Percentiles rank a stretch among this genome's conserved stretches.
phyloP scores from a whole-genome alignment of 2,113 vertebrate species.

The Corythaixoides concolor region DNA sequence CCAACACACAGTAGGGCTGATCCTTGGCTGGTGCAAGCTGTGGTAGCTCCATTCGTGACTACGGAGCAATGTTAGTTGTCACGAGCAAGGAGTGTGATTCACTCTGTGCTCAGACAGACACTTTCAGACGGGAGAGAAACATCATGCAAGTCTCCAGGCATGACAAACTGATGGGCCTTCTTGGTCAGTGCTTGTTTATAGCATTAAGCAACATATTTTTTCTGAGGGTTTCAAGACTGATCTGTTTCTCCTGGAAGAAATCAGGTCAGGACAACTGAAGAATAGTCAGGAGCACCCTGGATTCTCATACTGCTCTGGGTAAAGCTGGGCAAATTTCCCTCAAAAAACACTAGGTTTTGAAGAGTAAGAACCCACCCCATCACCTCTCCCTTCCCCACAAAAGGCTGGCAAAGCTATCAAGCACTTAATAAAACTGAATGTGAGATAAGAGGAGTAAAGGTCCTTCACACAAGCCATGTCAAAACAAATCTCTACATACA shows the following conservation, averaged over 20 bases:
- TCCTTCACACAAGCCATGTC: conserved; percentile 23
- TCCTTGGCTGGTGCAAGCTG: background rate
- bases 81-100: background rate
- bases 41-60: background rate
- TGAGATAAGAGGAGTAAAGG: conserved; percentile 42
- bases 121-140: background rate
- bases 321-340: background rate
- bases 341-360: conserved; percentile 1
- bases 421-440: conserved; percentile 22
- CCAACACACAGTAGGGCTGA: background rate
- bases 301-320: conserved; percentile 4
- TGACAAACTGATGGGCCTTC: background rate
- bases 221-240: background rate
- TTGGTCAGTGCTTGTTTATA: background rate
- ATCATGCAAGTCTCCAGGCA: background rate
- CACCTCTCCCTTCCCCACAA: background rate
- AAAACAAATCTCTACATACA: conserved; percentile 33
- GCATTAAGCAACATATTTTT: background rate
- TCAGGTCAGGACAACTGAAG: background rate
- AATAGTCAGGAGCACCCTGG: background rate
- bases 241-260: conserved; percentile 29
- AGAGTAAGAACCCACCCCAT: background rate
- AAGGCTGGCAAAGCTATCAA: conserved; percentile 7
- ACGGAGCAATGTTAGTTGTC: background rate
- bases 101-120: background rate